Evolutionary conservation across 2,113 vertebrate species (phyloP).

Genomic region (Elephas maximus): DNA sequence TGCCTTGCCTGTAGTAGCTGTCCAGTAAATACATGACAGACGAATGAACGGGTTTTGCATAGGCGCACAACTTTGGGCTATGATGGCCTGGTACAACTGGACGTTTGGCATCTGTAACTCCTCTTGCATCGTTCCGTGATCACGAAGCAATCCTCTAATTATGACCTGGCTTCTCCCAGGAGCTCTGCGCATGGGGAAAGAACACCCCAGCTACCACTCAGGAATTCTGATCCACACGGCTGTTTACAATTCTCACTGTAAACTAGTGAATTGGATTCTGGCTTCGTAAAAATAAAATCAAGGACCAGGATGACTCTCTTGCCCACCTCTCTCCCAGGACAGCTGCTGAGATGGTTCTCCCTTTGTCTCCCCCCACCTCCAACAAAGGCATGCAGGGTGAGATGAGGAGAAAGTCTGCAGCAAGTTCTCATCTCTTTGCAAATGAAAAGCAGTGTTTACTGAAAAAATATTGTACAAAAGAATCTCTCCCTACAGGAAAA

Average conservation of each 20-base stretch:
- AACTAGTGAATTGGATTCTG: neutral
- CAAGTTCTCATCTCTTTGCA: neutral
- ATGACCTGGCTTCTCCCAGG: neutral
- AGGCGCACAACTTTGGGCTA: rapidly evolving
- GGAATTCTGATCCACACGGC: neutral
- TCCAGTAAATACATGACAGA: rapidly evolving
- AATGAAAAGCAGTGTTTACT: slow-evolving; percentile 66
- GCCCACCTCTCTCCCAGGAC: neutral
- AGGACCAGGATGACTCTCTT: too few species aligned
- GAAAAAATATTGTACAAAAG: slow-evolving; percentile 70
- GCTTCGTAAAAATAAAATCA: neutral
- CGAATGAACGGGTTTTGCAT: neutral
- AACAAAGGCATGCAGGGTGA: neutral
- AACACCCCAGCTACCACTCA: rapidly evolving
- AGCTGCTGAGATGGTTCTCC: rapidly evolving
- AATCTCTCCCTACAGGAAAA: slow-evolving; percentile 70
- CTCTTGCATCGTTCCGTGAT: neutral
- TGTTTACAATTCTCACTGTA: neutral
- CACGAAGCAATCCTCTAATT: neutral
- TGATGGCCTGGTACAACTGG: neutral
- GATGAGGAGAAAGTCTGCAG: neutral
- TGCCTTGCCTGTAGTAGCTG: rapidly evolving
- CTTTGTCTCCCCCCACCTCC: neutral
- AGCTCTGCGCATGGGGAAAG: neutral
- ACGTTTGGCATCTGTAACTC: neutral